These are phyloP conservation scores for Gymnoscelis rufifasciata DNA, from an alignment of 2,888 invertebrate genomes.

Conservation along the genomic window DNA sequence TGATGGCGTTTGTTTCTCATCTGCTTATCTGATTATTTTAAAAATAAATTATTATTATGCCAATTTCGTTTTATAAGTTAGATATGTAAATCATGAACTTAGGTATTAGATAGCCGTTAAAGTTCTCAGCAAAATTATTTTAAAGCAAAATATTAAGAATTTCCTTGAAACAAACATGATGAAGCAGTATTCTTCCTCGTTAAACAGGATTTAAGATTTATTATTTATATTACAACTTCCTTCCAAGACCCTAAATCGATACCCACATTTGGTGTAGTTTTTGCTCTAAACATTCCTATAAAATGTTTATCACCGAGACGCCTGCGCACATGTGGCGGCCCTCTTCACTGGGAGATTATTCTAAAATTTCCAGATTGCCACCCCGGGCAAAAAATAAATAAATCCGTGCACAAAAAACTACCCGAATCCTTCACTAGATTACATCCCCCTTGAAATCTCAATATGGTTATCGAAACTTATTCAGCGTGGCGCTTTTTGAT, in stretches of 20 bases:
- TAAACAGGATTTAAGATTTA: conserved; percentile 37
- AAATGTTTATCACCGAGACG: conserved; percentile 72
- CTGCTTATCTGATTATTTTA: no score
- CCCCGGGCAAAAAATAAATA: conserved; percentile 77
- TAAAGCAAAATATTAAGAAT: no score
- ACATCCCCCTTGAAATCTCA: conserved; percentile 68
- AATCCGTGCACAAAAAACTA: conserved; percentile 72
- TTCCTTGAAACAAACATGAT: no score
- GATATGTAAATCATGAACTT: no score
- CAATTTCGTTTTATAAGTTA: no score
- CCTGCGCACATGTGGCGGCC: conserved; percentile 68
- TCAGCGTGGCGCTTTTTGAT: conserved; percentile 35
- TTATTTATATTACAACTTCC: conserved; percentile 72
- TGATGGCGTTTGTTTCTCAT: no score
- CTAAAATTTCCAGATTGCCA: conserved; percentile 78
- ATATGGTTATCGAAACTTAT: conserved; percentile 58
- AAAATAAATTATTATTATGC: no score
- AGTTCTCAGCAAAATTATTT: no score
- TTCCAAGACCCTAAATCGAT: conserved; percentile 59
- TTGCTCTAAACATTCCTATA: conserved; percentile 75
- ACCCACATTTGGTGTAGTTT: conserved; percentile 73
- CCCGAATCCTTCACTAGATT: conserved; percentile 66
- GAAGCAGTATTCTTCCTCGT: conserved; percentile 10
- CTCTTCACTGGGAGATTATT: conserved; percentile 70
- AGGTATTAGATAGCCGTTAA: no score